phyloP scores from a whole-genome alignment of 2,888 invertebrate species.

The Helicoverpa assulta region DNA sequence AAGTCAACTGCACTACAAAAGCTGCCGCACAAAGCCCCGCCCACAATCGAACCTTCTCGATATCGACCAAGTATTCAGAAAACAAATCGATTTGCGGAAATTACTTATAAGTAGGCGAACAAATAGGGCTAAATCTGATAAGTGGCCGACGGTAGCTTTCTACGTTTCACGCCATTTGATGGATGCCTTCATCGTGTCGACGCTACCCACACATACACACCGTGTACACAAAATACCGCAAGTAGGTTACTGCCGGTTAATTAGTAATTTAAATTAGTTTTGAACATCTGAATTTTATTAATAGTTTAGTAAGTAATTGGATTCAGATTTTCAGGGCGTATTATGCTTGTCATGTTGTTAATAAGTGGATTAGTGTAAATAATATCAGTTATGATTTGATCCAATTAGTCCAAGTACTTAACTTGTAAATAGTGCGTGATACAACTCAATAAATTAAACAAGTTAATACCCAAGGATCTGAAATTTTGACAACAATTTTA shows the following conservation, averaged over 20 bases:
- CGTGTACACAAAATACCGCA: constrained; percentile 10
- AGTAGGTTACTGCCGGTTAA: constrained; percentile 32
- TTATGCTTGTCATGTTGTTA: neutral
- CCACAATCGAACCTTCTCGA: constrained; percentile 51
- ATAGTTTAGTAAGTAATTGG: neutral
- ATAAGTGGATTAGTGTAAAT: neutral
- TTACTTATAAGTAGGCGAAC: constrained; percentile 85
- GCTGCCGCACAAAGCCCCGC: constrained; percentile 24
- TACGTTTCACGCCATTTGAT: constrained; percentile 86
- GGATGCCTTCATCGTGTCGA: constrained; percentile 84
- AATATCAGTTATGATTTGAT: too few relatives aligned
- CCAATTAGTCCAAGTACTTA: neutral
- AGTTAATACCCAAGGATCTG: constrained; percentile 5
- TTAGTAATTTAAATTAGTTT: constrained; percentile 55
- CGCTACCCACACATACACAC: constrained; percentile 41
- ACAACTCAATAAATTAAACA: constrained; percentile 22
- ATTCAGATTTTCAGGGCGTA: neutral
- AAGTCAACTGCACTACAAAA: constrained; percentile 2
- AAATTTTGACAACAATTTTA: constrained; percentile 41
- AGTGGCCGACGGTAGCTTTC: constrained; percentile 78
- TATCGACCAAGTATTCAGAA: constrained; percentile 60
- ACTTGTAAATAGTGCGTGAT: constrained; percentile 26
- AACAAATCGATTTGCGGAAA: constrained; percentile 85
- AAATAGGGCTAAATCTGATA: constrained; percentile 87
- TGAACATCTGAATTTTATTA: constrained; percentile 6